phyloP scores from a whole-genome alignment of 2,888 invertebrate species.

The Esperia sulphurella region DNA sequence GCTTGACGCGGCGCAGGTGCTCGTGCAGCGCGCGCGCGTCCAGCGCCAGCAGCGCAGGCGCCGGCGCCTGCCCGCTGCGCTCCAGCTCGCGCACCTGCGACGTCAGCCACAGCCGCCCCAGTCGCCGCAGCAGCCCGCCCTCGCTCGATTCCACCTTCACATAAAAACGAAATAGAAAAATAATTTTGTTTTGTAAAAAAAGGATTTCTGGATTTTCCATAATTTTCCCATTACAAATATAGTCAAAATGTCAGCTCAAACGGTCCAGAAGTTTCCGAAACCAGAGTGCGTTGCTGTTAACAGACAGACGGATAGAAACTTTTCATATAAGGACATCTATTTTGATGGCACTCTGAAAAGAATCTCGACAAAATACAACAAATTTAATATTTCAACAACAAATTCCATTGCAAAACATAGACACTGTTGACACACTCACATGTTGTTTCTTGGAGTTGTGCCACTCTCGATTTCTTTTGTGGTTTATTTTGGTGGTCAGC shows the following conservation, averaged over 20 bases:
- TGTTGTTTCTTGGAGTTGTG: conserved; percentile 62
- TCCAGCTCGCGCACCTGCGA: conserved; percentile 93
- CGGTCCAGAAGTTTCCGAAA: no score
- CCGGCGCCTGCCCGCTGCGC: conserved; percentile 80
- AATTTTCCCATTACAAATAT: no score
- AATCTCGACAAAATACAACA: no score
- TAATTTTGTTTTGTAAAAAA: no score
- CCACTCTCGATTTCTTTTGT: conserved; percentile 65
- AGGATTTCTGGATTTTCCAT: no score
- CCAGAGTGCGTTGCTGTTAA: no score
- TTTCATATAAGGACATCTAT: no score
- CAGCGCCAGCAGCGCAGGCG: conserved; percentile 92
- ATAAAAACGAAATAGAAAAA: background rate
- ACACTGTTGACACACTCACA: no score
- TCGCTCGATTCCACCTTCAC: conserved; percentile 39
- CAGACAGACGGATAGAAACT: no score
- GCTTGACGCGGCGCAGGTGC: conserved; percentile 88
- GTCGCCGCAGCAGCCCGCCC: conserved; percentile 86
- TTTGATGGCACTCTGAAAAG: no score
- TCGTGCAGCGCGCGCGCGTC: conserved; percentile 90
- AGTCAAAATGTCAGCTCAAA: no score
- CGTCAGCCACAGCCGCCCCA: conserved; percentile 93
- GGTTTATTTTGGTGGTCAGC: conserved; percentile 55
- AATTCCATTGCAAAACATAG: background rate
- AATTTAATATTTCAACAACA: background rate